These are phyloP conservation scores for Myotis daubentonii DNA, from an alignment of 2,797 vertebrate genomes.

Conservation along the genomic window DNA sequence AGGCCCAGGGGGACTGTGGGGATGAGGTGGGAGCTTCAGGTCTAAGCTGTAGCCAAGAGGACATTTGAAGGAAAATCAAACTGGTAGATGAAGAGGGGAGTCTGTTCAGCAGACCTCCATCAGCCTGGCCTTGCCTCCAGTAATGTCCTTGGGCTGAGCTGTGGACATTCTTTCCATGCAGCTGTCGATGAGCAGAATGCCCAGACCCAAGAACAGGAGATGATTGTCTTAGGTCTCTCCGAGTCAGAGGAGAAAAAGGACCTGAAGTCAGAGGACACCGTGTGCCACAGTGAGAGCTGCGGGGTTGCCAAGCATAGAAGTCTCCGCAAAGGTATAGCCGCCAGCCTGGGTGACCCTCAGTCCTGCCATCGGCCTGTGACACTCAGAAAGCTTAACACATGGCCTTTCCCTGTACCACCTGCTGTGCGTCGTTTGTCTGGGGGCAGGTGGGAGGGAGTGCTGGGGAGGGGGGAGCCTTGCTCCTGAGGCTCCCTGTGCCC, in stretches of 20 bases:
- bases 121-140: rapidly evolving
- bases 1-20: not conserved
- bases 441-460: not conserved
- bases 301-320: slow-evolving; percentile 82
- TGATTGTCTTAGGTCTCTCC: slow-evolving; percentile 87
- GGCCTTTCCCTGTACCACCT: not conserved
- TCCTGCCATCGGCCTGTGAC: rapidly evolving
- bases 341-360: rapidly evolving
- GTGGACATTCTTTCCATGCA: slow-evolving; percentile 65
- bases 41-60: not conserved
- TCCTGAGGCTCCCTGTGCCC: not conserved
- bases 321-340: slow-evolving; percentile 86
- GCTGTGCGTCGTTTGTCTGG: rapidly evolving
- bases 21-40: not conserved
- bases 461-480: not conserved
- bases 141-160: rapidly evolving
- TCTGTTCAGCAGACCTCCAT: not conserved
- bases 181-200: slow-evolving; percentile 98
- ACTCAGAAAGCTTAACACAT: rapidly evolving
- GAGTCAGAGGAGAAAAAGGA: slow-evolving; percentile 85
- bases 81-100: not conserved
- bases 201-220: slow-evolving; percentile 91
- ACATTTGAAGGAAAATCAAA: not conserved
- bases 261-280: slow-evolving; percentile 85
- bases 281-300: slow-evolving; percentile 84